Conservation (phyloP, 2,888 invertebrate genomes). For the Timema cristinae region DNA sequence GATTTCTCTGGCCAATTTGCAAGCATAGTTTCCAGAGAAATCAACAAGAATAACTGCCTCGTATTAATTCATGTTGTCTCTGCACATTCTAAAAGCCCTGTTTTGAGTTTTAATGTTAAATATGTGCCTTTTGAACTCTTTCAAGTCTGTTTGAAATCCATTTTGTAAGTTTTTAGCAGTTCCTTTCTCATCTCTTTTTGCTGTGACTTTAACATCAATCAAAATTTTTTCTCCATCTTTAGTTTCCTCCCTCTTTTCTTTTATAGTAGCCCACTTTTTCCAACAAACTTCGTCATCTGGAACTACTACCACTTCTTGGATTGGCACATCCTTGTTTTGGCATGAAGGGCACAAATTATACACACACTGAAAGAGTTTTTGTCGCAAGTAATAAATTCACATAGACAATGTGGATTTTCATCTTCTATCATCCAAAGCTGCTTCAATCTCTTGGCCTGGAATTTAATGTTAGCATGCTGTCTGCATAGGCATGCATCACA, state of each 20-base stretch:
- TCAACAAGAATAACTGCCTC: conserved; percentile 15
- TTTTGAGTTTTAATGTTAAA: conserved; percentile 15
- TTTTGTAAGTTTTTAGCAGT: conserved; percentile 11
- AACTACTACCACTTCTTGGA: neutral
- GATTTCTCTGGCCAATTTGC: conserved; percentile 8
- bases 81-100: conserved; percentile 8
- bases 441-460: neutral
- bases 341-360: conserved; percentile 12
- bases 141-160: conserved; percentile 12
- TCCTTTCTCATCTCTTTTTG: neutral
- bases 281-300: conserved; percentile 9
- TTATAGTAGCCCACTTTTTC: conserved; percentile 4
- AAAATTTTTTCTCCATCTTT: conserved; percentile 4
- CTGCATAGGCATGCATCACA: conserved; percentile 5
- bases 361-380: conserved; percentile 11
- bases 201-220: conserved; percentile 9
- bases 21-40: conserved; percentile 17
- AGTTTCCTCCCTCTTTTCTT: conserved; percentile 1
- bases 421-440: neutral
- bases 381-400: neutral
- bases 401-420: neutral
- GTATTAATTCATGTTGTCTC: neutral
- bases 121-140: neutral
- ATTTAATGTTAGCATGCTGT: neutral
- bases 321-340: neutral